Evolutionary conservation across 2,797 vertebrate species (phyloP).

Genomic region (Myripristis murdjan): DNA sequence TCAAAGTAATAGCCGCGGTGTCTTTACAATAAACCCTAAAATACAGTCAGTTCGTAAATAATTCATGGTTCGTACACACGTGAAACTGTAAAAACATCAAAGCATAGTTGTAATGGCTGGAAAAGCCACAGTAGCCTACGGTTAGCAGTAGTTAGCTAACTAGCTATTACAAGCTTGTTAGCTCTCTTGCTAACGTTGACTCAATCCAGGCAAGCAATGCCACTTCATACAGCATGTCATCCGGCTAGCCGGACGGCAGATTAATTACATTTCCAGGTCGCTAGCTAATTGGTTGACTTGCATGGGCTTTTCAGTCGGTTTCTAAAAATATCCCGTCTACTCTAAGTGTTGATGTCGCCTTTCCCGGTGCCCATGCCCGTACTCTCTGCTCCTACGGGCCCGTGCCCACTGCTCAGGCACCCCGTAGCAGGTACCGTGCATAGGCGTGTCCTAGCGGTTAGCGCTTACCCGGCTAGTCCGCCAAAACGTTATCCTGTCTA

Average conservation of each 20-base stretch:
- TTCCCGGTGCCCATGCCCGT: not conserved
- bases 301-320: conserved; percentile 32
- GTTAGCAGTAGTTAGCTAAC: conserved; percentile 50
- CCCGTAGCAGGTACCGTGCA: conserved; percentile 60
- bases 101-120: not conserved
- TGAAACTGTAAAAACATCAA: not conserved
- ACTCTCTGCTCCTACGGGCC: conserved; percentile 51
- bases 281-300: conserved; percentile 17
- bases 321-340: conserved; percentile 75
- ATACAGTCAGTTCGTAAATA: not conserved
- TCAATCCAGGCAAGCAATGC: conserved; percentile 28
- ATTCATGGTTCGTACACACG: not conserved
- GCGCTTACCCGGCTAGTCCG: conserved; percentile 37
- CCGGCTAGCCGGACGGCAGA: conserved; percentile 11
- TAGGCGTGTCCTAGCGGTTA: conserved; percentile 83
- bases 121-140: conserved; percentile 14
- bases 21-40: not conserved
- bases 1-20: conserved; percentile 1
- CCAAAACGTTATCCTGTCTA: conserved; percentile 10
- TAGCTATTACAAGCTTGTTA: conserved; percentile 56
- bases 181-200: conserved; percentile 47
- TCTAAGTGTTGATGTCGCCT: conserved; percentile 57
- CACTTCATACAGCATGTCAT: conserved; percentile 13
- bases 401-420: conserved; percentile 64
- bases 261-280: conserved; percentile 18